Evolutionary conservation across 2,888 invertebrate genomes (phyloP).

Genomic region (Pherbina coryleti): DNA sequence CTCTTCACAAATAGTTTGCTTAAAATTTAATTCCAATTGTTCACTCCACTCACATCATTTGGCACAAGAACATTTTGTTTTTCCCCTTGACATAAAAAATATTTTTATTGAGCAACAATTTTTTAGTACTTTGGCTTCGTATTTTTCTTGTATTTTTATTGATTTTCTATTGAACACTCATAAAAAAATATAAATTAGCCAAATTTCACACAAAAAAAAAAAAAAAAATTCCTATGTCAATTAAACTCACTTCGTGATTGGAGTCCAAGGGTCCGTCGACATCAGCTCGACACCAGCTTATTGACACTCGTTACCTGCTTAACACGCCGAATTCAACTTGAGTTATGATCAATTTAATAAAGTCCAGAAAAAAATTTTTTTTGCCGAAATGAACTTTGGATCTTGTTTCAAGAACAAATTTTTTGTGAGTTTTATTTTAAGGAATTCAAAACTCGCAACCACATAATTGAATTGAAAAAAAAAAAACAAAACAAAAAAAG

Average conservation of each 20-base stretch:
- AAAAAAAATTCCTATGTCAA: background rate
- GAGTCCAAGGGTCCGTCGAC: background rate
- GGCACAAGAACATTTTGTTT: no score
- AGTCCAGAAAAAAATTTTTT: background rate
- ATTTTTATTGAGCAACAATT: background rate
- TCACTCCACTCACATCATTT: no score
- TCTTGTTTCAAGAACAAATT: no score
- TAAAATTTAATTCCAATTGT: no score
- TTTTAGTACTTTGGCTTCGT: background rate
- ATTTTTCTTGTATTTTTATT: background rate
- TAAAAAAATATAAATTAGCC: background rate
- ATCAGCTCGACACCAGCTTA: background rate
- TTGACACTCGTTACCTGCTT: constrained; percentile 14
- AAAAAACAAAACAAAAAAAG: no score
- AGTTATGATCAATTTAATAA: constrained; percentile 1
- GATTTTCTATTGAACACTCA: background rate
- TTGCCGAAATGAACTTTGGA: background rate
- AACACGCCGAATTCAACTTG: background rate
- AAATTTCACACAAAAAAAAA: background rate
- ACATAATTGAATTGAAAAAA: background rate
- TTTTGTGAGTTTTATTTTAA: no score
- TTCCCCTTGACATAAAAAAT: no score
- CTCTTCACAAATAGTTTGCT: no score
- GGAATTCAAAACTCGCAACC: background rate
- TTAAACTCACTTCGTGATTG: background rate